Evolutionary conservation across 1,140 invertebrate species (phyloP).

Genomic region (Cotesia typhae): DNA sequence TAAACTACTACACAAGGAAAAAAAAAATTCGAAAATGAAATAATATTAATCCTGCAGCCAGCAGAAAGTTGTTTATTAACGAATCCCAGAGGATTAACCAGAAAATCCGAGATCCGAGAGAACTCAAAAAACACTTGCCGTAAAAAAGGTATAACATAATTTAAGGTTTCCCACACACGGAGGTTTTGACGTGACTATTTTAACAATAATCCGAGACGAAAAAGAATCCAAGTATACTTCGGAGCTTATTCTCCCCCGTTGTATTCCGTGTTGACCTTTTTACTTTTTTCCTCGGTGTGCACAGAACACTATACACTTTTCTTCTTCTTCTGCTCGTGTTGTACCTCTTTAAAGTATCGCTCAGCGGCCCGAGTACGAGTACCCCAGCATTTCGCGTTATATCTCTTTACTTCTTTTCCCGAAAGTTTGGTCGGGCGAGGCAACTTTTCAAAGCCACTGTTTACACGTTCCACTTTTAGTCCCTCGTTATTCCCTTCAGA

Average conservation of each 20-base stretch:
- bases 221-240: not conserved
- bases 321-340: not conserved
- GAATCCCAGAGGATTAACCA: not conserved
- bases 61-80: too few relatives aligned
- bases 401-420: conserved; percentile 2
- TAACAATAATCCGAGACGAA: not conserved
- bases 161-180: conserved; percentile 1
- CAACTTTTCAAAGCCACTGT: conserved; percentile 34
- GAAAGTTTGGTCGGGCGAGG: conserved; percentile 4
- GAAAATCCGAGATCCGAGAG: not conserved
- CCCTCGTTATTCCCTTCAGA: conserved; percentile 29
- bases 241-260: not conserved
- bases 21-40: too few relatives aligned
- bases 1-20: too few relatives aligned
- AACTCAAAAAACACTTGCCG: not conserved
- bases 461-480: conserved; percentile 34
- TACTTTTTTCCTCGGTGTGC: not conserved
- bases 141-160: not conserved
- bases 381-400: conserved; percentile 18
- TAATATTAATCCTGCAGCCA: too few relatives aligned
- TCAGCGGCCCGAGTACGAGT: not conserved
- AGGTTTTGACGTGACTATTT: conserved; percentile 18
- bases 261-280: not conserved
- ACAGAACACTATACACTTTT: not conserved
- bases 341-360: conserved; percentile 21